Percentiles rank a stretch among this genome's conserved stretches.
phyloP scores from a whole-genome alignment of 2,888 invertebrate genomes.

The Tenthredo livida region DNA sequence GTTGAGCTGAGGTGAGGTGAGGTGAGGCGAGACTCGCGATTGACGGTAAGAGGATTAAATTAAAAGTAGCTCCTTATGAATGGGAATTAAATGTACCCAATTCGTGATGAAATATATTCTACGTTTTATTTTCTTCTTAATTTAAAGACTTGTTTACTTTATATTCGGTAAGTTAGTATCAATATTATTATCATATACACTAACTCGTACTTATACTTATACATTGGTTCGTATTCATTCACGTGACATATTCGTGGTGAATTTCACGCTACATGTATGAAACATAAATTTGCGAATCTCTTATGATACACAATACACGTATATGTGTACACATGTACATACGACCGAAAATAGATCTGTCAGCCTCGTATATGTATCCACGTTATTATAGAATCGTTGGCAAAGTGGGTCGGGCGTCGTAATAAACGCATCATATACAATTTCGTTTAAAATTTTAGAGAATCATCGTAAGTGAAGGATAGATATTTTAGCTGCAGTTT shows the following conservation, averaged over 20 bases:
- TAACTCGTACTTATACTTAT: not conserved
- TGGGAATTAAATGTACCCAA: not conserved
- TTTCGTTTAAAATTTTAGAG: not conserved
- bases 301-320: not conserved
- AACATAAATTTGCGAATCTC: not conserved
- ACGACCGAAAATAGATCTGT: slow-evolving; percentile 25
- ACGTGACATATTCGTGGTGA: not conserved
- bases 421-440: not conserved
- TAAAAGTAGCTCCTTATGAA: slow-evolving; percentile 57
- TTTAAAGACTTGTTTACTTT: not conserved
- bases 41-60: slow-evolving; percentile 64
- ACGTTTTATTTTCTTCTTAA: not conserved
- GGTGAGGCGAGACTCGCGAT: slow-evolving; percentile 60
- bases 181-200: not conserved
- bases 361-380: not conserved
- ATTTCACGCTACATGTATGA: slow-evolving; percentile 4
- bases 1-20: slow-evolving; percentile 57
- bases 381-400: not conserved
- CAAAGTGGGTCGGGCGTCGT: slow-evolving; percentile 5
- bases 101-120: not conserved
- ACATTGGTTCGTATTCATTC: not conserved
- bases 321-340: not conserved
- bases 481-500: not conserved
- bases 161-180: not conserved
- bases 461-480: not conserved